phyloP scores from a whole-genome alignment of 2,113 vertebrate species.

The Clarias batrachus region DNA sequence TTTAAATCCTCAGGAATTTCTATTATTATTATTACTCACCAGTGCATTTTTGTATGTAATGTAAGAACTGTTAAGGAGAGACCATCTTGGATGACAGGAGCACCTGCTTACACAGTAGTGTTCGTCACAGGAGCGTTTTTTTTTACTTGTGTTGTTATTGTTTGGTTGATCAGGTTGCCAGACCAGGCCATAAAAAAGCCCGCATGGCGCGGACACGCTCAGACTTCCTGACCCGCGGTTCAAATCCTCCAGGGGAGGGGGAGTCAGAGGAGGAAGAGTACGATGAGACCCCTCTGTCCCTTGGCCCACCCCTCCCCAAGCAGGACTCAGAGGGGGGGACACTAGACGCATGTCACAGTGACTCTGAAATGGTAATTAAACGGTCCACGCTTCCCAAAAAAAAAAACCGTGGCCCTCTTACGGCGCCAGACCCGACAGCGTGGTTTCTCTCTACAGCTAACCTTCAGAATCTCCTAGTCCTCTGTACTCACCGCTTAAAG shows the following conservation, averaged over 20 bases:
- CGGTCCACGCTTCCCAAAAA: conserved; percentile 52
- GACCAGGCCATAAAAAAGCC: conserved; percentile 93
- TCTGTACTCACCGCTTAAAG: conserved; percentile 66
- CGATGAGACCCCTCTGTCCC: conserved; percentile 81
- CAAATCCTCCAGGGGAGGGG: conserved; percentile 83
- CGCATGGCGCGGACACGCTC: conserved; percentile 99
- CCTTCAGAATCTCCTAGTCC: conserved; percentile 66
- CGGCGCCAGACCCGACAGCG: conserved; percentile 57
- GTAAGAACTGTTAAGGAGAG: background rate
- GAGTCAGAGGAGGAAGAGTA: conserved; percentile 95
- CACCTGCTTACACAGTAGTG: background rate
- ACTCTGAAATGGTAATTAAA: conserved; percentile 98
- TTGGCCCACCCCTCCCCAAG: conserved; percentile 81
- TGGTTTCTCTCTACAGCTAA: conserved; percentile 75
- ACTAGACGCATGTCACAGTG: conserved; percentile 95
- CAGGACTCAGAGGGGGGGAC: conserved; percentile 77
- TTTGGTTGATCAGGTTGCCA: conserved; percentile 80
- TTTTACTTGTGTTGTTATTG: conserved; percentile 67
- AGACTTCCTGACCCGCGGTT: conserved; percentile 97
- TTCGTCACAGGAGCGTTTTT: conserved; percentile 16
- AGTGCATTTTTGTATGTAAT: conserved; percentile 15
- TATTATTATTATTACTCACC: background rate
- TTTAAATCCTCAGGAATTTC: background rate
- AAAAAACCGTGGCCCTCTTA: conserved; percentile 42
- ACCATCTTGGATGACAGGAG: background rate